Percentiles rank a stretch among this genome's conserved stretches.
These are phyloP conservation scores for Halesus radiatus DNA, from an alignment of 1,140 invertebrate species.

Conservation along the genomic window DNA sequence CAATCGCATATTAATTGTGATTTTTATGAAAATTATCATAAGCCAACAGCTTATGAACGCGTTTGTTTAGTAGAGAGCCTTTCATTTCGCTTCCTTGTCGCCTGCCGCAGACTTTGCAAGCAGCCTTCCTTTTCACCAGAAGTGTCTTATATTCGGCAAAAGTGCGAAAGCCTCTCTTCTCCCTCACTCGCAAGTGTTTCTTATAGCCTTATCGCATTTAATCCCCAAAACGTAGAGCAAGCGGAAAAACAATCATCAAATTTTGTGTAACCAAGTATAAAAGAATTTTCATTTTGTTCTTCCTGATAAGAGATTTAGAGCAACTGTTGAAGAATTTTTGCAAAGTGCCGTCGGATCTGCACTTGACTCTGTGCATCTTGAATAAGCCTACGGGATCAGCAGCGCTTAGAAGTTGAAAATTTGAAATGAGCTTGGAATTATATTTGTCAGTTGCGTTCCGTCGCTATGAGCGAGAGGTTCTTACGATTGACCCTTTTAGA, in stretches of 20 bases:
- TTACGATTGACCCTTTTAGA: background rate
- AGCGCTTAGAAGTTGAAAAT: conserved; percentile 45
- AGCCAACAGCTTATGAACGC: too few species aligned
- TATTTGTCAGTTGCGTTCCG: conserved; percentile 43
- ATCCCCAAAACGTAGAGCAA: background rate
- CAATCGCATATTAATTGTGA: too few species aligned
- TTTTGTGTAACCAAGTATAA: background rate
- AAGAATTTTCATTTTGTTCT: background rate
- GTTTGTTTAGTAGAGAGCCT: background rate
- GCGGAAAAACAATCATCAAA: background rate
- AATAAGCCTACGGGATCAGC: conserved; percentile 16
- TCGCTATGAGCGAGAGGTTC: background rate
- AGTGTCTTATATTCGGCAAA: background rate
- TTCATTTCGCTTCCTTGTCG: conserved; percentile 3
- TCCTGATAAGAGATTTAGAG: too few species aligned
- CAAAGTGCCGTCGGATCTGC: background rate
- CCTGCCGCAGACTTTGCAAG: background rate
- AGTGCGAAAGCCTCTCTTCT: conserved; percentile 13
- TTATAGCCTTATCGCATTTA: conserved; percentile 21
- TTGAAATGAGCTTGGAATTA: conserved; percentile 43
- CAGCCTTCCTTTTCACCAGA: background rate
- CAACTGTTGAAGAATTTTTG: background rate
- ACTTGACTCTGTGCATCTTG: background rate
- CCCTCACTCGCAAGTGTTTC: conserved; percentile 14
- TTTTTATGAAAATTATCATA: too few species aligned